These are phyloP conservation scores for Lagopus muta DNA, from an alignment of 2,113 vertebrate species.

Conservation along the genomic window DNA sequence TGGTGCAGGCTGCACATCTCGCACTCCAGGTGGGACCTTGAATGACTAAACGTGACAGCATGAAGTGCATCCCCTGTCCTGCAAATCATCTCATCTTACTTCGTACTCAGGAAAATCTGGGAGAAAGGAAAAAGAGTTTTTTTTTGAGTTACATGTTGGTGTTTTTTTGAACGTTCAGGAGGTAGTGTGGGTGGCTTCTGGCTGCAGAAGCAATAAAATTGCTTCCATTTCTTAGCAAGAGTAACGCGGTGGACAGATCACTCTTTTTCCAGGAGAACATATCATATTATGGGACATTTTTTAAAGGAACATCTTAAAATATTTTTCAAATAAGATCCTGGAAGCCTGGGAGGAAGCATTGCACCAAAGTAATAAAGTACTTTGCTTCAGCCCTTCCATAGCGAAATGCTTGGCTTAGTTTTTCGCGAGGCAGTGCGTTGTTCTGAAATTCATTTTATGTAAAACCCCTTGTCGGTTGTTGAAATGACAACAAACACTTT, in stretches of 20 bases:
- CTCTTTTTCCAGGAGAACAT: not conserved
- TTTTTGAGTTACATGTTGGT: not conserved
- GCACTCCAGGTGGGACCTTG: not conserved
- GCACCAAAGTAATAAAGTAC: not conserved
- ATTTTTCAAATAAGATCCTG: not conserved
- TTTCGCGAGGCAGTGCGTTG: not conserved
- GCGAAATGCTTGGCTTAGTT: not conserved
- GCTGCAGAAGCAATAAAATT: not conserved
- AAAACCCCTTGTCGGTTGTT: not conserved
- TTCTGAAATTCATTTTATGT: not conserved
- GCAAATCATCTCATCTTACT: not conserved
- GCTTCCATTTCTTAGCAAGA: not conserved
- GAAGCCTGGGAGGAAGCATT: not conserved
- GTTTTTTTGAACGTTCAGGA: not conserved
- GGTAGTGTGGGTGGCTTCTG: not conserved
- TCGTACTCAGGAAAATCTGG: not conserved
- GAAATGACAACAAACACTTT: not conserved
- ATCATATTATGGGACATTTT: not conserved
- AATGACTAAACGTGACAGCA: too few species aligned
- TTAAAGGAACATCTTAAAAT: not conserved
- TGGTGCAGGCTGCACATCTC: not conserved
- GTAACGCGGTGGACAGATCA: not conserved
- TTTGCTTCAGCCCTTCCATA: not conserved
- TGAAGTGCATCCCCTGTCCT: too few species aligned
- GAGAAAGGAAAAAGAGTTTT: not conserved